Evolutionary conservation across 2,888 invertebrate species (phyloP).

Genomic region (Seira sanloemensis): DNA sequence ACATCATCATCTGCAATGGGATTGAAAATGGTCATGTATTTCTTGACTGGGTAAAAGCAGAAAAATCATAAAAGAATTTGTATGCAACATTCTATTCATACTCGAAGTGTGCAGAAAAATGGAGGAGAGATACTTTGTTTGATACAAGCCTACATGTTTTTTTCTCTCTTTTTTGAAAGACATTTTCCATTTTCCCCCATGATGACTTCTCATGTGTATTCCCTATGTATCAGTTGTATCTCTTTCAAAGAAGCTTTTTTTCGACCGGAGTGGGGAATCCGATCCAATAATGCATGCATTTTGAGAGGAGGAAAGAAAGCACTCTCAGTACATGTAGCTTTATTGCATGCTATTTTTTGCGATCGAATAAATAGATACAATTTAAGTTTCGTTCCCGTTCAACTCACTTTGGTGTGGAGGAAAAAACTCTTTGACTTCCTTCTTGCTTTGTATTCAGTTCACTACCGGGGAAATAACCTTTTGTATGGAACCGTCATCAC

Average conservation of each 20-base stretch:
- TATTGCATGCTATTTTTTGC: conserved; percentile 23
- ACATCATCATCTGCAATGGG: conserved; percentile 34
- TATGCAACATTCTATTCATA: not conserved
- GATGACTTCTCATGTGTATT: not conserved
- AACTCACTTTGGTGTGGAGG: conserved; percentile 10
- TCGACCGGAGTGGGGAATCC: not conserved
- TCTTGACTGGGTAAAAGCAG: not conserved
- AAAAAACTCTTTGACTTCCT: not conserved
- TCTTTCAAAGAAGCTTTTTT: too few species aligned
- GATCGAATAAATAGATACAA: conserved; percentile 50
- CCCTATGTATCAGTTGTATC: not conserved
- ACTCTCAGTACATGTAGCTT: not conserved
- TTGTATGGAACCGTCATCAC: conserved; percentile 25
- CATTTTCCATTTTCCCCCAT: conserved; percentile 45
- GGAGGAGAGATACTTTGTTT: not conserved
- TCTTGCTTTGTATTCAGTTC: conserved; percentile 50
- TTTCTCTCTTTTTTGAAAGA: conserved; percentile 45
- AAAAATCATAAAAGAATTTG: not conserved
- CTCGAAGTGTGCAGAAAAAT: not conserved
- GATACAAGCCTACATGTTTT: conserved; percentile 27
- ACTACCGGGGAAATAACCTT: conserved; percentile 48
- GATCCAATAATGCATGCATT: conserved; percentile 1
- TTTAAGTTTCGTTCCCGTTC: conserved; percentile 17
- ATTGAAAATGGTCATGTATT: not conserved
- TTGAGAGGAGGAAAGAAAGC: not conserved